A percentile compares a stretch with the other conserved stretches of the same genome.
These are phyloP conservation scores for Macropus fuliginosus DNA, from an alignment of 2,797 vertebrate species.

Conservation along the genomic window DNA sequence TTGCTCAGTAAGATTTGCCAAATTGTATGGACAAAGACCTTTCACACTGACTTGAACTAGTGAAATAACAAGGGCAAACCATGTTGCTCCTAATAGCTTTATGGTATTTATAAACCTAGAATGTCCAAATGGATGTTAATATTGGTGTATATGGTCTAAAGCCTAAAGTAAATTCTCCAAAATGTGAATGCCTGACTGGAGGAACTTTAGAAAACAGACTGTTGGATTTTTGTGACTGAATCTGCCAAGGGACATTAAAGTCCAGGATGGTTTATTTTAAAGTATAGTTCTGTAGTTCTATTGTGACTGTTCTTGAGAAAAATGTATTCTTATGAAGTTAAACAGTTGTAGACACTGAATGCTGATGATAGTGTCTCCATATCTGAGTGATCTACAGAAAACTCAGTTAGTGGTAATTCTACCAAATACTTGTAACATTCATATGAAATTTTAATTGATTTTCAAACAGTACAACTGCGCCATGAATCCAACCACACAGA, in stretches of 20 bases:
- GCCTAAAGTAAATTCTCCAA: conserved; percentile 67
- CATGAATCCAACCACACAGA: conserved; percentile 88
- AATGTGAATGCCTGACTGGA: conserved; percentile 76
- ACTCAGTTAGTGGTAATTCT: conserved; percentile 90
- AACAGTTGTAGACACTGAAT: conserved; percentile 91
- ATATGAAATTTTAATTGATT: conserved; percentile 96
- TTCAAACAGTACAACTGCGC: conserved; percentile 87
- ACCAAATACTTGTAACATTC: conserved; percentile 92
- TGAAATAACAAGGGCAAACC: conserved; percentile 79
- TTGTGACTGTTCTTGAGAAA: conserved; percentile 85
- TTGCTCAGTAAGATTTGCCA: conserved; percentile 82
- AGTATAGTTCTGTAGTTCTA: conserved; percentile 82
- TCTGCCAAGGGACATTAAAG: conserved; percentile 78
- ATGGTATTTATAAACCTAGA: conserved; percentile 78
- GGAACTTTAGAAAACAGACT: conserved; percentile 79
- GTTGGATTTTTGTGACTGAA: conserved; percentile 77
- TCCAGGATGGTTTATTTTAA: conserved; percentile 79
- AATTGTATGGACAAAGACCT: conserved; percentile 81
- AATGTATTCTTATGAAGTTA: conserved; percentile 88
- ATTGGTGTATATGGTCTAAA: conserved; percentile 77
- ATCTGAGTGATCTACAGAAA: conserved; percentile 91
- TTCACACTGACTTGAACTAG: conserved; percentile 79
- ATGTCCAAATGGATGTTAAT: conserved; percentile 77
- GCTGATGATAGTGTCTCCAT: conserved; percentile 85
- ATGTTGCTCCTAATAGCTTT: conserved; percentile 76